Evolutionary conservation across 2,113 vertebrate genomes (phyloP).

Genomic region (Sialia sialis): DNA sequence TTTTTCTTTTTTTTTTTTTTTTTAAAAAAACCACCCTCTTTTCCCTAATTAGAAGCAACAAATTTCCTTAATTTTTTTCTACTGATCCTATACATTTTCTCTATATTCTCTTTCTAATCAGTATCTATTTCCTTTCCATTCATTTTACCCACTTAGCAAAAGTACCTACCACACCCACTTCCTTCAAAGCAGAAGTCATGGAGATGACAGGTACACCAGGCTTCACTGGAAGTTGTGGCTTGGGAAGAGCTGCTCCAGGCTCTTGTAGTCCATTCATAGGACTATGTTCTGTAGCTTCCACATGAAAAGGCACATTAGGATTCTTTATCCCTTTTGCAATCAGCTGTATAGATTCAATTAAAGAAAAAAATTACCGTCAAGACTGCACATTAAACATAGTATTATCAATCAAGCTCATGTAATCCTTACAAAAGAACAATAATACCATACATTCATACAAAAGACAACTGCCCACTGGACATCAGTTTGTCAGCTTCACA

Average conservation of each 20-base stretch:
- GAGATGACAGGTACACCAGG: slow-evolving; percentile 79
- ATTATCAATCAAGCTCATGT: neutral
- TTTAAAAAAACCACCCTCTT: too few species aligned
- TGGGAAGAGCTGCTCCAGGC: slow-evolving; percentile 55
- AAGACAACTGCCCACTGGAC: neutral
- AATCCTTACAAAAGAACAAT: neutral
- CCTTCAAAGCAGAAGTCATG: slow-evolving; percentile 92
- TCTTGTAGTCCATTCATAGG: slow-evolving; percentile 64
- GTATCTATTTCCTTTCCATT: neutral
- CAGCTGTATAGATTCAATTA: slow-evolving; percentile 70
- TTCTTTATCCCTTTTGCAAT: slow-evolving; percentile 79
- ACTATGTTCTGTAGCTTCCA: slow-evolving; percentile 47
- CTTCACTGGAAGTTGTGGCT: slow-evolving; percentile 64
- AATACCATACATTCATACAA: neutral
- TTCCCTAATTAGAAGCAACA: neutral
- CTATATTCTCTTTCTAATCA: neutral
- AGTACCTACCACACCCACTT: slow-evolving; percentile 88
- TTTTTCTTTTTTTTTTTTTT: neutral
- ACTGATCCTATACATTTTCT: neutral
- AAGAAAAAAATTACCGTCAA: neutral
- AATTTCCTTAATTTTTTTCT: neutral
- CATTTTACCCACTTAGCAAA: neutral
- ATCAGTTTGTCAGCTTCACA: neutral
- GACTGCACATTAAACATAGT: neutral
- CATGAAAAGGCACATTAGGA: slow-evolving; percentile 54